Conservation (phyloP, 2,797 vertebrate genomes). For the Cygnus olor region DNA sequence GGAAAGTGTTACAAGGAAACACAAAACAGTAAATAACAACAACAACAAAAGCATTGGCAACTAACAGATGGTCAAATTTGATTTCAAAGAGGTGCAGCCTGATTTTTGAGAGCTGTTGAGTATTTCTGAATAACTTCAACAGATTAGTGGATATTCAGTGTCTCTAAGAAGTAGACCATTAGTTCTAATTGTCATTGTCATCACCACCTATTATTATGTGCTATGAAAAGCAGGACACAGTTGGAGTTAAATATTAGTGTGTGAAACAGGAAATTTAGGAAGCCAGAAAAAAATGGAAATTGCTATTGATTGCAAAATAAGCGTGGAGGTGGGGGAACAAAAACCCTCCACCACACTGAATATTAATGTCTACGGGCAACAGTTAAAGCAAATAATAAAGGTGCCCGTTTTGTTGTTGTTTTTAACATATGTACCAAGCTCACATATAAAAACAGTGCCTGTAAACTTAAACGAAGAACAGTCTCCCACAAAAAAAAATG, state of each 20-base stretch:
- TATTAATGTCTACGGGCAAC: not conserved
- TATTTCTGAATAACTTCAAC: not conserved
- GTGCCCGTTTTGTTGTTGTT: not conserved
- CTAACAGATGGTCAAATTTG: not conserved
- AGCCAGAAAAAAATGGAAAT: constrained; percentile 1
- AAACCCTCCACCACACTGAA: not conserved
- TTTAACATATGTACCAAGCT: not conserved
- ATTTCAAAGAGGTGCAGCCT: not conserved
- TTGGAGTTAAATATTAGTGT: constrained; percentile 24
- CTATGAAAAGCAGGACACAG: constrained; percentile 16
- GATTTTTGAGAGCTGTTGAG: constrained; percentile 5
- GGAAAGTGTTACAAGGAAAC: not conserved
- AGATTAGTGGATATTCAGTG: not conserved
- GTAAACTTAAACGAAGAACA: not conserved
- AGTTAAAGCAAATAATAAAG: not conserved
- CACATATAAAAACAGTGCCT: not conserved
- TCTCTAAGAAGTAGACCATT: not conserved
- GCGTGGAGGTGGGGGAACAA: not conserved
- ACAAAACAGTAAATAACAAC: not conserved
- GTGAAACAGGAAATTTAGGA: constrained; percentile 1
- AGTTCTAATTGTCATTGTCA: constrained; percentile 7
- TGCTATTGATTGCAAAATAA: constrained; percentile 24
- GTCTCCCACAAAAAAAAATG: not conserved
- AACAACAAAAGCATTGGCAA: not conserved
- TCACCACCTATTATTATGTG: not conserved